Evolutionary conservation across 2,888 invertebrate genomes (phyloP), one percentile per base, ranked within the genome.

Genomic region (Plagiodera versicolora): DNA sequence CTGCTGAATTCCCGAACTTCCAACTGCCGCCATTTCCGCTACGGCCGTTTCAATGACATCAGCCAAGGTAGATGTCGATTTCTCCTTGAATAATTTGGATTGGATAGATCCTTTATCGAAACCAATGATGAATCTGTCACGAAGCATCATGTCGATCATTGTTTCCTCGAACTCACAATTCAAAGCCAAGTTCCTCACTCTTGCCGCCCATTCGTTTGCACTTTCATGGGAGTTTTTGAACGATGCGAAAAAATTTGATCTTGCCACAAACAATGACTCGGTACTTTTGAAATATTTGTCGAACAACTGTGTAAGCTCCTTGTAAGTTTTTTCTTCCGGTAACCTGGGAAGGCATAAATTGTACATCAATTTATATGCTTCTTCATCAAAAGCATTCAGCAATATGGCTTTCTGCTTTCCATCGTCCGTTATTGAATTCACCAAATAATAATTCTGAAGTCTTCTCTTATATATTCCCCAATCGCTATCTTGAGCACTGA

Each of bases 11-110:
- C n/a, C n/a, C n/a, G n/a, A n/a, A n/a, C n/a, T n/a, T n/a, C n/a
- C n/a, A n/a, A n/a, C n/a, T n/a, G n/a, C n/a, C n/a, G 56, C 54
- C 59, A 59, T 59, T 59, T 59, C 44, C 30, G 32, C 19, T 18
- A 47, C 14, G 16, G 54, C 54, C 14, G 47, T 46, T 48, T 58
- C 53, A 6, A 53, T 19, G 19, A 39, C 58, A 0, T 59, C 54
- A 14, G 54, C 49, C 50, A 60, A 60, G 18, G 2, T 39, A 9
- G 28, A 50, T n/a, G 30, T 49, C 28, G 48, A 53, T 44, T 60
- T 58, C 44, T 55, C 55, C 17, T 39, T 55, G 30, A 46, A 56
- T n/a, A 60, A 28, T 54, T 46, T 56, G 10, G 56, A 55, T 24
- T 56, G 51, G n/a, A 56, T 11, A 30, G 24, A 28, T 16, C 45